Base-by-base conservation (phyloP, 2,797 vertebrate species). In the Scomberomorus guttatus region DNA sequence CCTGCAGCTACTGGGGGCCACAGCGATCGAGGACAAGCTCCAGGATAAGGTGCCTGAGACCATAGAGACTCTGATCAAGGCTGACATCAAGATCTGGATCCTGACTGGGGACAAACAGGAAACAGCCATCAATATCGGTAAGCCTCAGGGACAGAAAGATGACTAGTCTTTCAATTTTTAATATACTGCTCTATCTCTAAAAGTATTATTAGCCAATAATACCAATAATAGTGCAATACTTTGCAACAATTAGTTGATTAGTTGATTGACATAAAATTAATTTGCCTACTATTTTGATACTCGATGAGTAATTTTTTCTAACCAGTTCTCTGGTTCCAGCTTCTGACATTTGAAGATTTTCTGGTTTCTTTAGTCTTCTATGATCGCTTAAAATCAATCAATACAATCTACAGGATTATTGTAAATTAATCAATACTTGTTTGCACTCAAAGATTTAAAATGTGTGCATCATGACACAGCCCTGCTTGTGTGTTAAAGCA, bases 21-120 rank as follows among this genome's bases (percentile, higher is more conserved):
- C 98, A 42, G 98, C 98, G 24, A 99, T 99, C 59, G 98, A 99
- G 87, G 98, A 99, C 91, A 98, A 97, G 86, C 96, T 99, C 51
- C 98, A 99, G 93, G 98, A 99, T 83, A 97, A 97, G 86, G 98
- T 99, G 58, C 98, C 98, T 15, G 98, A 99, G 94, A 99, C 98
- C 73, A 99, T 99, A 63, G 98, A 99, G 94, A 98, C 97, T 0
- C 95, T 99, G 39, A 97, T 99, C 96, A 99, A 99, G 93, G 98
- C 98, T 3, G 98, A 99, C 90, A 99, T 99, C 89, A 99, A 98
- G 94, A 98, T 99, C 94, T 99, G 98, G 98, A 98, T 99, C 89
- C 96, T 99, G 85, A 99, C 98, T 0, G 98, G 98, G 8, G 98
- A 99, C 95, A 99, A 99, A 91, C 98, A 99, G 88, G 98, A 99